Conservation (phyloP, 1,140 invertebrate species). For the Calliphora vicina region DNA sequence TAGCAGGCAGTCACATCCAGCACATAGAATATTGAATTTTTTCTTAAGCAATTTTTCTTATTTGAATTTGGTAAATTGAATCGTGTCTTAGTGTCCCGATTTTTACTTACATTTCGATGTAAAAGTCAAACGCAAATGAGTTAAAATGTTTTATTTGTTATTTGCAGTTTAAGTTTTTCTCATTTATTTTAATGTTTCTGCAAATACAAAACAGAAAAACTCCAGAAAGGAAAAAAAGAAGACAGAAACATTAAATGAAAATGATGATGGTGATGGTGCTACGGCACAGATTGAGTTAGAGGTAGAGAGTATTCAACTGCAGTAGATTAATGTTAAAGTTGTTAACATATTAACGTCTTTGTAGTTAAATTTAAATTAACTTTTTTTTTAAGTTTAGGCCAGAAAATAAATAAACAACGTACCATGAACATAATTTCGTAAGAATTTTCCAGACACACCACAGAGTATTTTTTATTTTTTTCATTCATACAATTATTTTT, state of each 20-base stretch:
- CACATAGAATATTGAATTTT: background rate
- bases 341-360: slow-evolving; percentile 24
- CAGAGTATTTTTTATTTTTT: background rate
- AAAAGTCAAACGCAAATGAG: slow-evolving; percentile 16
- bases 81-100: slow-evolving; percentile 37
- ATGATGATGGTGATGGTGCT: background rate
- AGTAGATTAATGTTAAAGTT: slow-evolving; percentile 6
- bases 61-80: slow-evolving; percentile 36
- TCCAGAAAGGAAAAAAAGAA: background rate
- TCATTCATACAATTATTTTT: background rate
- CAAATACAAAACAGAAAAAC: background rate
- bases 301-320: background rate
- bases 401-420: background rate
- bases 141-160: slow-evolving; percentile 18
- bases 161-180: background rate
- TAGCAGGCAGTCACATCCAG: background rate
- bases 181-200: background rate
- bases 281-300: no score
- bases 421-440: background rate
- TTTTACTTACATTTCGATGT: slow-evolving; percentile 20
- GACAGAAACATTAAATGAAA: background rate
- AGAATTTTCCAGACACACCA: background rate
- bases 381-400: background rate
- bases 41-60: background rate
- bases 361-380: background rate